A percentile compares a stretch with the other conserved stretches of the same genome.
Evolutionary conservation across 2,113 vertebrate species (phyloP).

Genomic region (Ovis canadensis): DNA sequence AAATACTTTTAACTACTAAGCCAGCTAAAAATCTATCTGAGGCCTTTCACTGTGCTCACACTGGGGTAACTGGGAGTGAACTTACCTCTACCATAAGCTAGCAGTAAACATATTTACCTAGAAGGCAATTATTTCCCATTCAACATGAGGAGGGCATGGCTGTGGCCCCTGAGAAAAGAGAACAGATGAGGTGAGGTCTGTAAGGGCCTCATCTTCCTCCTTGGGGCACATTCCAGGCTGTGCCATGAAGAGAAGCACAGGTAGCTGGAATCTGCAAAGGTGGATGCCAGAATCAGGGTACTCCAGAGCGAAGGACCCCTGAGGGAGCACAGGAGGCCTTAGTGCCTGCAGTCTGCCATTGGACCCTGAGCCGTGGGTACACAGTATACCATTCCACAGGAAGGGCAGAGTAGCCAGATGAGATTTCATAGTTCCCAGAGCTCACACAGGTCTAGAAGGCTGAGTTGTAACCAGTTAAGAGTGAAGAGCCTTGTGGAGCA

Average conservation of each 20-base stretch:
- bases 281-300: background rate
- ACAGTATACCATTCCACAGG: background rate
- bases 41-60: background rate
- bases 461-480: background rate
- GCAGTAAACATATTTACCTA: background rate
- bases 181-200: background rate
- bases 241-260: background rate
- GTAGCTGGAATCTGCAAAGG: background rate
- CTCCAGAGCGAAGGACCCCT: background rate
- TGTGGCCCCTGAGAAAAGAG: background rate
- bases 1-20: background rate
- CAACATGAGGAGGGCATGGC: background rate
- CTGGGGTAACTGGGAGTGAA: background rate
- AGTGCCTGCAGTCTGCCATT: no score
- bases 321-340: background rate
- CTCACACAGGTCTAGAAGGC: background rate
- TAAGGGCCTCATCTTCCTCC: background rate
- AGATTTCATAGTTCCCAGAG: background rate
- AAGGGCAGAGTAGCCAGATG: background rate
- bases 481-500: background rate
- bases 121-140: background rate
- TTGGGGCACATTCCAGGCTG: background rate
- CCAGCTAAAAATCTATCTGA: background rate
- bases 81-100: background rate
- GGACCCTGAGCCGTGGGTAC: background rate